Conservation (phyloP, 1,140 invertebrate species). For the Vanessa tameamea region DNA sequence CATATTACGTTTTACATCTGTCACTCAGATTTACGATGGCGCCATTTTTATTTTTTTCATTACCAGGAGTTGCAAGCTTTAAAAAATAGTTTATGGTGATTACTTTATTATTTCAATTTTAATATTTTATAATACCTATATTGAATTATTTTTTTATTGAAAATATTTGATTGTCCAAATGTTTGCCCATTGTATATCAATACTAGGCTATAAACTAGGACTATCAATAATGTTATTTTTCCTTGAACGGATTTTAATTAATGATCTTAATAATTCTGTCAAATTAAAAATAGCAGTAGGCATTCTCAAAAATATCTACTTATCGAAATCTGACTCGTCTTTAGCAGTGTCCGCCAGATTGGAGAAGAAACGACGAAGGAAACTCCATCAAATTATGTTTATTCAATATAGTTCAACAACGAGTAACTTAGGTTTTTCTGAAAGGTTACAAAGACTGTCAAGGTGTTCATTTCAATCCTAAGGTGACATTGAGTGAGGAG, state of each 20-base stretch:
- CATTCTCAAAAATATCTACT: too few species aligned
- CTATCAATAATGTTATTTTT: too few species aligned
- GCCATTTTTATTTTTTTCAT: slow-evolving; percentile 21
- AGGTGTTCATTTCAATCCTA: too few species aligned
- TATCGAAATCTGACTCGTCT: too few species aligned
- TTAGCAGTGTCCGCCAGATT: too few species aligned
- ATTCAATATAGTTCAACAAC: too few species aligned
- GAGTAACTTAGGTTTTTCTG: too few species aligned
- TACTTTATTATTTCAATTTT: not conserved
- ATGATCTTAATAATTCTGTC: not conserved
- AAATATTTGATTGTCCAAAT: not conserved
- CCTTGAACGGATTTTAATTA: not conserved
- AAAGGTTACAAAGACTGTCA: too few species aligned
- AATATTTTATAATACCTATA: not conserved
- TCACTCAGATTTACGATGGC: slow-evolving; percentile 23
- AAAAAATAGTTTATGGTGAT: not conserved
- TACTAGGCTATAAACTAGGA: too few species aligned
- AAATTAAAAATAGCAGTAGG: not conserved
- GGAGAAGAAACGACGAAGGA: not conserved
- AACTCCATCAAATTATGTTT: too few species aligned
- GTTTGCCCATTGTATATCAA: too few species aligned
- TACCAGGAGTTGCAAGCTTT: slow-evolving; percentile 5
- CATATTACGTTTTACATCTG: slow-evolving; percentile 35
- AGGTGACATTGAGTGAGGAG: too few species aligned
- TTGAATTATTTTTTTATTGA: not conserved